phyloP scores from a whole-genome alignment of 2,113 vertebrate species.

The Hemibates koningsi region DNA sequence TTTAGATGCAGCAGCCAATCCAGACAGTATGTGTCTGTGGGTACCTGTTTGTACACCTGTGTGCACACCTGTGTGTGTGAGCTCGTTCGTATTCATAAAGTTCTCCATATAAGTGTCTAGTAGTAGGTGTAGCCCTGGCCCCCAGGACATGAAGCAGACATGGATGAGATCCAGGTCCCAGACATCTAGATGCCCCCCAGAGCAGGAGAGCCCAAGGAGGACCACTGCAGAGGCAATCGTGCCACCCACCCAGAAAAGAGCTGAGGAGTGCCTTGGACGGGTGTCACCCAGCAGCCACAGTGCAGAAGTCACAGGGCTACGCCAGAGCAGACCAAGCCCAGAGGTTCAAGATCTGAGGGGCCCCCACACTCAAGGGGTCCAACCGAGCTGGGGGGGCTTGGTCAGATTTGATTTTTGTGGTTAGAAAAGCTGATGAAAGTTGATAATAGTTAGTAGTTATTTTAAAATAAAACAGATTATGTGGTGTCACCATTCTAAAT shows the following conservation, averaged over 20 bases:
- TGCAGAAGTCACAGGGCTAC: accelerated
- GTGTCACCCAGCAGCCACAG: neutral
- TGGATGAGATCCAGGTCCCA: neutral
- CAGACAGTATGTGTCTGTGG: neutral
- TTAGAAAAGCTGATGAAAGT: neutral
- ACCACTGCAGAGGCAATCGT: neutral
- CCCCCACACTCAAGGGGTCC: neutral
- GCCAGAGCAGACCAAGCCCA: neutral
- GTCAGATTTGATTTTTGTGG: neutral
- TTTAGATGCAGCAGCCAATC: neutral
- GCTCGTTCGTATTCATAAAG: accelerated
- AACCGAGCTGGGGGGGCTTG: neutral
- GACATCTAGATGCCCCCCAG: neutral
- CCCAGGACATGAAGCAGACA: neutral
- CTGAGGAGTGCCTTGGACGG: accelerated
- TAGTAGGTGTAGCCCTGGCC: neutral
- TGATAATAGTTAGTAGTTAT: neutral
- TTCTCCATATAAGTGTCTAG: neutral
- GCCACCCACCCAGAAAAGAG: neutral
- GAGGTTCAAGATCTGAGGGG: neutral
- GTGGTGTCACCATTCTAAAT: neutral
- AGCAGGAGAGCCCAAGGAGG: neutral
- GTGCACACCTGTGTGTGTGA: neutral
- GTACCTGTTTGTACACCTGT: neutral
- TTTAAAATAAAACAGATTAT: neutral